These are phyloP conservation scores for Yponomeuta plumbellus DNA, from an alignment of 2,888 invertebrate genomes.

Conservation along the genomic window DNA sequence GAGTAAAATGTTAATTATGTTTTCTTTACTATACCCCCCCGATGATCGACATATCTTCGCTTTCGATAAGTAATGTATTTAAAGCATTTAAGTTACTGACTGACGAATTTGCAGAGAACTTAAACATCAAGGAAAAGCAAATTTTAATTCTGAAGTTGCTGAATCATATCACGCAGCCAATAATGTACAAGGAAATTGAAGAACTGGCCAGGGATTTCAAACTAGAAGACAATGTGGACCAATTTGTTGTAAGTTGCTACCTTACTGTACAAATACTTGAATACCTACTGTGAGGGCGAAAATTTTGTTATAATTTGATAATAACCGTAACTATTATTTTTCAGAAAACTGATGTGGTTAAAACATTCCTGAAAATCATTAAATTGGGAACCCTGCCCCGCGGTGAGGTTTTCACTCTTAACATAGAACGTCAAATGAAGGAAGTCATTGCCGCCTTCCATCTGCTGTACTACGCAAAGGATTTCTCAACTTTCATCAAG, in stretches of 20 bases:
- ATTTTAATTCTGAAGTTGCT: slow-evolving; percentile 66
- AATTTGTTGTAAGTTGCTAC: slow-evolving; percentile 45
- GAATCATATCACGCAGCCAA: slow-evolving; percentile 67
- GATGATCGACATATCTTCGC: neutral
- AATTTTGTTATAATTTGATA: too few species aligned
- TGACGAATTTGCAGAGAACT: slow-evolving; percentile 47
- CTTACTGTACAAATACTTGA: too few species aligned
- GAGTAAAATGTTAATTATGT: neutral
- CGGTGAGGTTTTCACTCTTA: slow-evolving; percentile 69
- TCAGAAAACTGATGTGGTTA: slow-evolving; percentile 76
- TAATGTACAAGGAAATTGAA: slow-evolving; percentile 64
- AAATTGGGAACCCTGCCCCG: slow-evolving; percentile 75
- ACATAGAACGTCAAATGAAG: slow-evolving; percentile 65
- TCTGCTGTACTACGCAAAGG: slow-evolving; percentile 70
- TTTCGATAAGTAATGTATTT: neutral
- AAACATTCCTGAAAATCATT: slow-evolving; percentile 72
- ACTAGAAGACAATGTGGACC: slow-evolving; percentile 55
- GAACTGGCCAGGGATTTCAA: slow-evolving; percentile 59
- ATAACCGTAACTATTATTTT: slow-evolving; percentile 28
- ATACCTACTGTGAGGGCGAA: too few species aligned
- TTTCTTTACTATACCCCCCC: neutral
- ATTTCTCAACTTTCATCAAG: slow-evolving; percentile 67
- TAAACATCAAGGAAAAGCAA: slow-evolving; percentile 62
- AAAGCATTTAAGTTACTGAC: neutral
- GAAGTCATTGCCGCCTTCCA: slow-evolving; percentile 73